Conservation (phyloP, 2,113 vertebrate genomes). For the Puffinus mauretanicus region DNA sequence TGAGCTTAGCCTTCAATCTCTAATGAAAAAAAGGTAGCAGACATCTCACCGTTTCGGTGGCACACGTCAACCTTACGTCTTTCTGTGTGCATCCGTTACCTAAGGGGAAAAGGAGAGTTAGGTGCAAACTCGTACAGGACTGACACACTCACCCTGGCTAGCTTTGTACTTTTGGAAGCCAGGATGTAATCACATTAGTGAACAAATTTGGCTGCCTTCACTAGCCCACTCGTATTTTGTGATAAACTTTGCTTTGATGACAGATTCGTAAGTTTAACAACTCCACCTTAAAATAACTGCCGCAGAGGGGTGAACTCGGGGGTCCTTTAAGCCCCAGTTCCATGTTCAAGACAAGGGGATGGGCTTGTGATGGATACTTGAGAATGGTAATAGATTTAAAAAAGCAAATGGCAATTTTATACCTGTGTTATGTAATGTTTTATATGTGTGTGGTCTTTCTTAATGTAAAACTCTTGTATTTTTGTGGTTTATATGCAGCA, state of each 20-base stretch:
- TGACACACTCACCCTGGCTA: background rate
- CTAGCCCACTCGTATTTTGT: fast-evolving
- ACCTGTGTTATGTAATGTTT: slow-evolving; percentile 92
- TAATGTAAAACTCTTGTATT: slow-evolving; percentile 90
- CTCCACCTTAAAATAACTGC: background rate
- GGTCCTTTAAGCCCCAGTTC: background rate
- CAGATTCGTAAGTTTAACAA: background rate
- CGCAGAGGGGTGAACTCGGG: background rate
- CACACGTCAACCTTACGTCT: fast-evolving
- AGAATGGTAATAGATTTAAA: slow-evolving; percentile 58
- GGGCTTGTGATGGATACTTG: slow-evolving; percentile 47
- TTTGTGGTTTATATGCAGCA: slow-evolving; percentile 95
- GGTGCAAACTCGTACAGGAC: background rate
- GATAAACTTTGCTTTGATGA: slow-evolving; percentile 13
- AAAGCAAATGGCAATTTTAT: slow-evolving; percentile 82
- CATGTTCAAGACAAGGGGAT: slow-evolving; percentile 51
- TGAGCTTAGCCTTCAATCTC: background rate
- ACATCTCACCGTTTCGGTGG: fast-evolving
- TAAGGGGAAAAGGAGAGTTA: background rate
- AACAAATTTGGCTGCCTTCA: background rate
- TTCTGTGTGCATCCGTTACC: background rate
- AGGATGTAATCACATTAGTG: fast-evolving
- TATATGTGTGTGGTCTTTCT: slow-evolving; percentile 96
- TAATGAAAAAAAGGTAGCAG: fast-evolving
- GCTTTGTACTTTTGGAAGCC: background rate